Percentiles rank a stretch among this genome's conserved stretches.
Conservation (phyloP, 2,797 vertebrate genomes). For the Garrulus glandarius region DNA sequence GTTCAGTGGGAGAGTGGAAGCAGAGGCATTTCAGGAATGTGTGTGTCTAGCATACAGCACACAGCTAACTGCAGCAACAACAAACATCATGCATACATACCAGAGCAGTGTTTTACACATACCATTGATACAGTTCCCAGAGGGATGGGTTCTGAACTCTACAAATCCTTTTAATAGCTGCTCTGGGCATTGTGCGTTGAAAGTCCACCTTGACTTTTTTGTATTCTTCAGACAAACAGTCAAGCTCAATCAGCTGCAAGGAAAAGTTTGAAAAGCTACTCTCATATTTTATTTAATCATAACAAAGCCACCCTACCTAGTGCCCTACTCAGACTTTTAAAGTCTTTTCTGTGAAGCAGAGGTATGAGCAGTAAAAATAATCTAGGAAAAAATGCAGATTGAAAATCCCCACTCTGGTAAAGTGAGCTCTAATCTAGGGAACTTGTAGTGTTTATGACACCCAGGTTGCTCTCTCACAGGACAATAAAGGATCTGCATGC, state of each 20-base stretch:
- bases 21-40: background rate
- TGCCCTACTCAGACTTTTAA: background rate
- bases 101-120: constrained; percentile 39
- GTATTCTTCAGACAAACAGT: constrained; percentile 75
- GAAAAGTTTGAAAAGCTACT: background rate
- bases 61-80: background rate
- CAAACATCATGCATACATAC: background rate
- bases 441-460: background rate
- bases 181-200: constrained; percentile 76
- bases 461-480: background rate
- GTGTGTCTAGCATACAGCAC: background rate
- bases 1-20: background rate
- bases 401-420: background rate
- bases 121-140: constrained; percentile 87
- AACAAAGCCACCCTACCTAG: background rate
- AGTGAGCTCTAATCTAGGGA: background rate
- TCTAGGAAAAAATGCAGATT: background rate
- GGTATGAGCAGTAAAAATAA: background rate
- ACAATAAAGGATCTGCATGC: background rate
- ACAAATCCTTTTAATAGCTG: constrained; percentile 73
- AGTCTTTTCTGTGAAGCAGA: background rate
- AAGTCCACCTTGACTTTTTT: constrained; percentile 78
- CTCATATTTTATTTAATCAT: background rate
- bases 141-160: constrained; percentile 87
- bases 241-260: constrained; percentile 75